Evolutionary conservation across 2,113 vertebrate species (phyloP), one percentile per base, ranked within the genome.

Genomic region (Nothoprocta perdicaria): DNA sequence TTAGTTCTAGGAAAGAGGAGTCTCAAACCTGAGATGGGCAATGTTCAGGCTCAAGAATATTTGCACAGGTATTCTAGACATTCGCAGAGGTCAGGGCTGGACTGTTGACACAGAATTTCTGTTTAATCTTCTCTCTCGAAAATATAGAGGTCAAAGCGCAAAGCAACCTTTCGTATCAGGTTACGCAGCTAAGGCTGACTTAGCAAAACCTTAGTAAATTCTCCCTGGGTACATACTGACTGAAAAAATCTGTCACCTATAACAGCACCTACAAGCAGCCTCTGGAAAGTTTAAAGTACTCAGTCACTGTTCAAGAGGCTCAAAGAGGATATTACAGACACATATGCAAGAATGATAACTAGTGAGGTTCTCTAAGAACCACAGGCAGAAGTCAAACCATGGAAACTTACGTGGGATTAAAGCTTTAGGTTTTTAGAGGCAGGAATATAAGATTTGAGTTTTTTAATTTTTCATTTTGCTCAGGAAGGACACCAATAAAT

Each of bases 341-440:
- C 4, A 29, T 0, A 0, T 26, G 19, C 38, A 62, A 75, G 4
- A 71, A 19, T 8, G 65, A 89, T 72, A 88, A 10, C 58, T 13
- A 68, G 2, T 0, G 1, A 83, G 9, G 2, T 27, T 62, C 31
- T 74, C 45, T 13, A 61, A 66, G 68, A 66, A 66, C 61, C 33
- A 62, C 6, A 58, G 53, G 12, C 45, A 67, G 33, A 88, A 67
- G 14, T 31, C 69, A 92, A 88, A 53, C 14, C 6, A 38, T 8
- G 26, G 3, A 12, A 7, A 82, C 33, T 4, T 40, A 52, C 65
- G 19, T 14, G 22, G 81, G 16, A 80, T 19, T 48, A 87, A 81
- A 6, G 11, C 5, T 5, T 33, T 24, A 6, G 9, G 6, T 3
- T 87, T 67, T 48, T 48, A 48, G 57, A 3, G 2, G 5, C 1